These are phyloP conservation scores for Zoanthus sociatus DNA, from an alignment of 92 coral and sea anemone genomes.

Conservation along the genomic window DNA sequence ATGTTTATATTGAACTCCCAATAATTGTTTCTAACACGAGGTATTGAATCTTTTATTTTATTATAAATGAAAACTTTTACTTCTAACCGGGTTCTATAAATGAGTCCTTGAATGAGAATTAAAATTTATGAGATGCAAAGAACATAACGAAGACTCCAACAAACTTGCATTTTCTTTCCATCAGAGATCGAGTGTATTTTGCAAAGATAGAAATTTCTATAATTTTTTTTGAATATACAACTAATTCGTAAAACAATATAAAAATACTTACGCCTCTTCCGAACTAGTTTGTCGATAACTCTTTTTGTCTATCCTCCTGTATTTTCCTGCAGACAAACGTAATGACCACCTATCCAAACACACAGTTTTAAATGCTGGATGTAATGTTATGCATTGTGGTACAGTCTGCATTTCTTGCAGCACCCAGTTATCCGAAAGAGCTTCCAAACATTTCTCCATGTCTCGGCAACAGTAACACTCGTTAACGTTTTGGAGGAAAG, in stretches of 20 bases:
- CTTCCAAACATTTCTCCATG: conserved; percentile 43
- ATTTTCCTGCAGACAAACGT: conserved; percentile 54
- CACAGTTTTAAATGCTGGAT: conserved; percentile 54
- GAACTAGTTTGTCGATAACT: conserved; percentile 50
- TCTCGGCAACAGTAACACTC: conserved; percentile 66
- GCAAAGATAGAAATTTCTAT: not conserved
- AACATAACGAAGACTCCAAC: not conserved
- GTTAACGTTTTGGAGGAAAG: conserved; percentile 43
- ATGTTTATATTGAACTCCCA: no score
- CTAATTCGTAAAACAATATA: not conserved
- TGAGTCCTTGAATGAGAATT: not conserved
- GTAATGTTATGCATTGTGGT: conserved; percentile 52
- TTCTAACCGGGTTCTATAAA: not conserved
- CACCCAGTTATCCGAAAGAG: conserved; percentile 46
- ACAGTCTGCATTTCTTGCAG: conserved; percentile 41
- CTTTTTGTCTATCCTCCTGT: conserved; percentile 43
- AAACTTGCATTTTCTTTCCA: not conserved
- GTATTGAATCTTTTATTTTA: no score
- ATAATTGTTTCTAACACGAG: no score
- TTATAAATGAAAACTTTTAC: no score
- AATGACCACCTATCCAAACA: conserved; percentile 61
- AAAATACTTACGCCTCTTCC: conserved; percentile 12
- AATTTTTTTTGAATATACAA: not conserved
- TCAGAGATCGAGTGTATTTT: not conserved
- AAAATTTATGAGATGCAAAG: not conserved